Evolutionary conservation across 2,113 vertebrate genomes (phyloP).

Genomic region (Odocoileus hemionus): DNA sequence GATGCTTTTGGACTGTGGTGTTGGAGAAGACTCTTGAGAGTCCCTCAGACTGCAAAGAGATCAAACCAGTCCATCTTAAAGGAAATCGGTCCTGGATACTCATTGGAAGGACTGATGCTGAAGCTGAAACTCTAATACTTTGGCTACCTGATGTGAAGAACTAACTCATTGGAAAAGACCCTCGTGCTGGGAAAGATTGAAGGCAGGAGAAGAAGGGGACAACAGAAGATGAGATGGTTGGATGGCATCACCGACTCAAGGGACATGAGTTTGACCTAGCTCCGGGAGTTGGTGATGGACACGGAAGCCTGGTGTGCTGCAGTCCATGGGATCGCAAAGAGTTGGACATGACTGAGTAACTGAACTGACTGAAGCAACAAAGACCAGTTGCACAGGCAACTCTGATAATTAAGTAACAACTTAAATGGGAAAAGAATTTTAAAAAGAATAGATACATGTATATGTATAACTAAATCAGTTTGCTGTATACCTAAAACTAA

Average conservation of each 20-base stretch:
- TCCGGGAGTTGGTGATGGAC: background rate
- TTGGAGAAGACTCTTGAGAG: background rate
- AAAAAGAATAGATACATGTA: background rate
- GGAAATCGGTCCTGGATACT: background rate
- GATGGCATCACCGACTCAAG: background rate
- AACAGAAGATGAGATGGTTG: background rate
- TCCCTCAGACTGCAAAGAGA: background rate
- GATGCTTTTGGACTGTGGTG: background rate
- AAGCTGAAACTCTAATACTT: background rate
- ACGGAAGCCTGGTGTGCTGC: background rate
- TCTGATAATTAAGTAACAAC: background rate
- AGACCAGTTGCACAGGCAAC: background rate
- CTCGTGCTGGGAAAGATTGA: background rate
- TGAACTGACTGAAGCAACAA: background rate
- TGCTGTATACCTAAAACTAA: background rate
- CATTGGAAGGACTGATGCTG: background rate
- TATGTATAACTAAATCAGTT: background rate
- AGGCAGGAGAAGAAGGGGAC: background rate
- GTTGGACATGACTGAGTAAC: background rate
- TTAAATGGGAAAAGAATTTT: background rate
- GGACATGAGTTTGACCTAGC: background rate
- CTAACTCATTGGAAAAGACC: background rate
- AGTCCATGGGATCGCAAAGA: rapidly evolving
- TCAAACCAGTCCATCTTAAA: background rate
- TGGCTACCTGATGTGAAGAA: background rate